These are phyloP conservation scores for Xylophagus ater DNA, from an alignment of 2,888 invertebrate species.

Conservation along the genomic window DNA sequence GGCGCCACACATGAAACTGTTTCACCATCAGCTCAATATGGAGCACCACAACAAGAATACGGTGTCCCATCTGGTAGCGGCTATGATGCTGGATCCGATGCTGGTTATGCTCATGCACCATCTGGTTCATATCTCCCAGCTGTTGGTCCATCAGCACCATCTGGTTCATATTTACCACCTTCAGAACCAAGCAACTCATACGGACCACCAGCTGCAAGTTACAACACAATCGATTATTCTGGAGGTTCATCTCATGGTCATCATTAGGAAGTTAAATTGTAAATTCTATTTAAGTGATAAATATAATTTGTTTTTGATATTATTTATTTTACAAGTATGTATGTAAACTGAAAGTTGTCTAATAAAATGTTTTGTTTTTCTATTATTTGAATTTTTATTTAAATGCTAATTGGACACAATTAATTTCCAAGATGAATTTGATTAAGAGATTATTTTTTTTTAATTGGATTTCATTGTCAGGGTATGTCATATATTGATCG, in stretches of 20 bases:
- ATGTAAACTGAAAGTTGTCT: too few species aligned
- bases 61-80: neutral
- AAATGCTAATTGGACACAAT: too few species aligned
- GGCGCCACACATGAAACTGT: constrained; percentile 29
- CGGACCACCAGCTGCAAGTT: constrained; percentile 5
- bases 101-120: neutral
- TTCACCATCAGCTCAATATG: neutral
- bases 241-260: neutral
- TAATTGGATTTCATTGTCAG: too few species aligned
- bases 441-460: too few species aligned
- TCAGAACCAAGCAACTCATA: neutral
- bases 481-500: too few species aligned
- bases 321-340: too few species aligned
- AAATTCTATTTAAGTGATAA: too few species aligned
- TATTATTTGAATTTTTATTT: too few species aligned
- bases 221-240: too few species aligned
- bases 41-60: neutral
- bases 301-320: too few species aligned
- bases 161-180: constrained; percentile 4
- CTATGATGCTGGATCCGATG: neutral
- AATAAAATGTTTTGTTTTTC: too few species aligned
- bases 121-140: neutral
- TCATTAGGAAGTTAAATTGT: constrained; percentile 10
- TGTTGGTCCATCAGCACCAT: neutral
- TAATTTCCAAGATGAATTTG: too few species aligned